These are phyloP conservation scores for Rhyzopertha dominica DNA, from an alignment of 1,140 invertebrate species.

Conservation along the genomic window DNA sequence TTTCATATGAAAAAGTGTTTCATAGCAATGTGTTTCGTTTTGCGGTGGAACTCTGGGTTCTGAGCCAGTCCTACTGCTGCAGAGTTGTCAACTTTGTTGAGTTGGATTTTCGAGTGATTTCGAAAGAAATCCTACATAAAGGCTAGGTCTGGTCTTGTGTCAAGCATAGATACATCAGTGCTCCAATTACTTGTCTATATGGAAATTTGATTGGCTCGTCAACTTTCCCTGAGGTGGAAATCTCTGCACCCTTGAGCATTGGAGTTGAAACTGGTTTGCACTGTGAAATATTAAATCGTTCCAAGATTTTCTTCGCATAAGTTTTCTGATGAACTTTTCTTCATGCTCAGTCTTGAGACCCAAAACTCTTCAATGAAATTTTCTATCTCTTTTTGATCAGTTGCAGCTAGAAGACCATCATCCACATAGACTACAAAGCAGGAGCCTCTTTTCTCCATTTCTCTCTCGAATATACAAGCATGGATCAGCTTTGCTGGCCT, in stretches of 20 bases:
- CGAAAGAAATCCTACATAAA: conserved; percentile 34
- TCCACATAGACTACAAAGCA: conserved; percentile 49
- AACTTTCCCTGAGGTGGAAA: background rate
- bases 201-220: conserved; percentile 22
- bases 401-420: conserved; percentile 41
- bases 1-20: conserved; percentile 43
- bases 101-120: conserved; percentile 19
- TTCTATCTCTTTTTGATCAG: conserved; percentile 8
- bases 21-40: conserved; percentile 46
- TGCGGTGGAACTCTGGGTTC: conserved; percentile 41
- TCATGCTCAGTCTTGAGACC: conserved; percentile 33
- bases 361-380: conserved; percentile 19
- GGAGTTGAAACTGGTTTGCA: conserved; percentile 41
- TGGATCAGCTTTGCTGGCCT: conserved; percentile 34
- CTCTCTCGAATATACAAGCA: conserved; percentile 39
- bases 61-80: conserved; percentile 27
- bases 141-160: conserved; percentile 43
- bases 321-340: conserved; percentile 33
- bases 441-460: conserved; percentile 29
- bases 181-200: conserved; percentile 43
- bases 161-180: conserved; percentile 43
- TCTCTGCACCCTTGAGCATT: conserved; percentile 27
- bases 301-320: conserved; percentile 39
- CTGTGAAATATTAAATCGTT: conserved; percentile 38
- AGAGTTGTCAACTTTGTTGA: conserved; percentile 30